Conservation (phyloP, 1,140 invertebrate genomes). For the Drosophila triauraria region DNA sequence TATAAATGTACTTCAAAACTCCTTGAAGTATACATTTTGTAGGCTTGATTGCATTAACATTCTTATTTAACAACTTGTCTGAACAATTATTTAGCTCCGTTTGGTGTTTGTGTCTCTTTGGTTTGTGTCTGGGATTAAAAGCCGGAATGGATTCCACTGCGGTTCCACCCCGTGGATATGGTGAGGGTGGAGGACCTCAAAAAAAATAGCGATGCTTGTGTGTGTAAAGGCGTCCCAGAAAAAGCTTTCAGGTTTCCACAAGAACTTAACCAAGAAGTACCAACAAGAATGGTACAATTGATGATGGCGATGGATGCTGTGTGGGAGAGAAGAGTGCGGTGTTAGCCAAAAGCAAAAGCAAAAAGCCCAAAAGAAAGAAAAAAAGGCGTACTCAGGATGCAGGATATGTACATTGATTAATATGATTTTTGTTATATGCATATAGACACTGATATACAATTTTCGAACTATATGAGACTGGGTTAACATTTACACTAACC, state of each 20-base stretch:
- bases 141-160: constrained; percentile 1
- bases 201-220: neutral
- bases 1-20: neutral
- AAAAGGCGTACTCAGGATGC: neutral
- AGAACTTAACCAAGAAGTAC: constrained; percentile 71
- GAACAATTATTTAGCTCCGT: neutral
- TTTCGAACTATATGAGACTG: neutral
- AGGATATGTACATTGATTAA: neutral
- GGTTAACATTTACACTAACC: neutral
- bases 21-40: neutral
- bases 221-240: constrained; percentile 43
- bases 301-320: constrained; percentile 50
- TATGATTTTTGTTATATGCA: neutral
- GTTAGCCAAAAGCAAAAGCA: constrained; percentile 23
- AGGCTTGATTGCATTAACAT: neutral
- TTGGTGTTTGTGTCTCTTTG: neutral
- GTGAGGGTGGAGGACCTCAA: neutral
- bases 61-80: constrained; percentile 1
- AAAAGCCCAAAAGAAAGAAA: constrained; percentile 12
- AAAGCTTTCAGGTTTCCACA: constrained; percentile 55
- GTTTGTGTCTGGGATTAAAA: constrained; percentile 11
- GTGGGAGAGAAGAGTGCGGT: constrained; percentile 5
- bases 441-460: neutral
- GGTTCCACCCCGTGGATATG: no score
- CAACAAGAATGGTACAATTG: constrained; percentile 65